Evolutionary conservation across 1,140 invertebrate genomes (phyloP).

Genomic region (Homarus americanus): DNA sequence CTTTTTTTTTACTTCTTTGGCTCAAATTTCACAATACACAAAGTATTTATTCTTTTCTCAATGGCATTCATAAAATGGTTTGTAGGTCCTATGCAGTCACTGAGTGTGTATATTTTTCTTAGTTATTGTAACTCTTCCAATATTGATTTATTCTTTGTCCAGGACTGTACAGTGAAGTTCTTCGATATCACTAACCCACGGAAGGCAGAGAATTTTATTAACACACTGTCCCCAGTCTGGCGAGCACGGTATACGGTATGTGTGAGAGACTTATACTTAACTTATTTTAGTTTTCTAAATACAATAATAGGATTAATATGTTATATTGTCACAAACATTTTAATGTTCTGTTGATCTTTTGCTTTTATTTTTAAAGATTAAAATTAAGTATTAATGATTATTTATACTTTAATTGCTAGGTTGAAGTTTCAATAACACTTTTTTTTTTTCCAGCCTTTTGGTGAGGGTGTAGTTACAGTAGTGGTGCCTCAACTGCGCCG

Average conservation of each 20-base stretch:
- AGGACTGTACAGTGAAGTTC: slow-evolving; percentile 86
- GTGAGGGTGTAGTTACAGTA: slow-evolving; percentile 93
- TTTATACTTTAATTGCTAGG: not conserved
- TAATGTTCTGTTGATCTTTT: no score
- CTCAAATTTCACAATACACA: no score
- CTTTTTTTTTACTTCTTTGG: no score
- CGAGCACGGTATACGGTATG: slow-evolving; percentile 91
- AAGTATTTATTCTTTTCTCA: no score
- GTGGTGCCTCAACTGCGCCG: slow-evolving; percentile 89
- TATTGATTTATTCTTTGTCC: slow-evolving; percentile 2
- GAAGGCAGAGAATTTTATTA: slow-evolving; percentile 89
- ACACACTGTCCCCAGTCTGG: slow-evolving; percentile 94
- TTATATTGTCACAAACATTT: not conserved
- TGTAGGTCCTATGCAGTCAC: no score
- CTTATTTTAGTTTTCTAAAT: not conserved
- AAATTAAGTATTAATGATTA: not conserved
- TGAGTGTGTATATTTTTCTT: no score
- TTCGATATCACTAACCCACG: slow-evolving; percentile 93
- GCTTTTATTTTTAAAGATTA: not conserved
- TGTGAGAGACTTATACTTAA: not conserved
- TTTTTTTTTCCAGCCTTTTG: slow-evolving; percentile 85
- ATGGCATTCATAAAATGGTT: no score
- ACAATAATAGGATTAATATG: not conserved
- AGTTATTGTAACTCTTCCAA: no score
- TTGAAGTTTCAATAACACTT: not conserved